These are phyloP conservation scores for Cisticola juncidis DNA, from an alignment of 2,113 vertebrate species.

Conservation along the genomic window DNA sequence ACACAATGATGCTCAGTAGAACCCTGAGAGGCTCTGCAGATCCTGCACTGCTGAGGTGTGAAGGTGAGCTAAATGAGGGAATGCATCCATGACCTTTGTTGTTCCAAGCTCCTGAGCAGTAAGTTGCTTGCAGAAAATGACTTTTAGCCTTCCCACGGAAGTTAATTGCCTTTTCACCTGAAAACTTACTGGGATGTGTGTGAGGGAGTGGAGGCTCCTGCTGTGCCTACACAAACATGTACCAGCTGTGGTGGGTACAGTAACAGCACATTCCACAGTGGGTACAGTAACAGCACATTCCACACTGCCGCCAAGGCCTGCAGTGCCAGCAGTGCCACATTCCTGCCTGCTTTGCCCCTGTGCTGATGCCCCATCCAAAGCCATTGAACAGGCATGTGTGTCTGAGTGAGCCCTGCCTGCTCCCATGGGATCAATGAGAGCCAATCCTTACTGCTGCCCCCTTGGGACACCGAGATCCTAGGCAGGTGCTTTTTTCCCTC, in stretches of 20 bases:
- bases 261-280: neutral
- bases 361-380: conserved; percentile 10
- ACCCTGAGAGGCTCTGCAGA: neutral
- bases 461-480: neutral
- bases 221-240: neutral
- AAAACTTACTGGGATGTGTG: neutral
- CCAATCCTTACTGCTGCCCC: neutral
- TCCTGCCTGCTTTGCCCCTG: conserved; percentile 14
- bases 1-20: neutral
- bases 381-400: conserved; percentile 34
- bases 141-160: neutral
- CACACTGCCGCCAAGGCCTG: neutral
- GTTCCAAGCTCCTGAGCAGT: neutral
- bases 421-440: neutral
- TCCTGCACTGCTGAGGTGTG: neutral
- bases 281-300: neutral
- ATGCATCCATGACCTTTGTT: neutral
- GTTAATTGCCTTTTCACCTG: neutral
- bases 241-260: neutral
- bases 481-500: neutral
- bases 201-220: neutral
- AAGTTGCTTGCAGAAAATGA: neutral
- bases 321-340: neutral
- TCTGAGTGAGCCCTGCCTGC: neutral
- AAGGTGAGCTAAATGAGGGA: neutral